Evolutionary conservation across 1,140 invertebrate species (phyloP).

Genomic region (Drosophila setifemur): DNA sequence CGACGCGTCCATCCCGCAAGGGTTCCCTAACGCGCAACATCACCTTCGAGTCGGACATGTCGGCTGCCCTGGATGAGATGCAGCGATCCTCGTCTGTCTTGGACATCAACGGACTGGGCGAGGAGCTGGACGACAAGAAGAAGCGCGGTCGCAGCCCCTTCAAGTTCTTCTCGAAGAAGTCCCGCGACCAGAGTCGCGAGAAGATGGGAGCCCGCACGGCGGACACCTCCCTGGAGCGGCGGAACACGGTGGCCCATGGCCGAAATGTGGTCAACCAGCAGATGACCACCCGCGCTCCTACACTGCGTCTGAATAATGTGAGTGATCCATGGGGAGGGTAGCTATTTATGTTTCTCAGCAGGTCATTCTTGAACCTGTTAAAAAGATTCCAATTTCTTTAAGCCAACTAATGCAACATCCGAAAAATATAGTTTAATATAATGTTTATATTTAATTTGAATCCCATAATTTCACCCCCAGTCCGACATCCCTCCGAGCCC

Average conservation of each 20-base stretch:
- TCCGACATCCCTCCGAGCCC: slow-evolving; percentile 71
- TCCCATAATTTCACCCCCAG: slow-evolving; percentile 83
- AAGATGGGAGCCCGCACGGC: slow-evolving; percentile 49
- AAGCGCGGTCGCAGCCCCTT: slow-evolving; percentile 94
- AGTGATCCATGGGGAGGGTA: neutral
- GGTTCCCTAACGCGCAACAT: slow-evolving; percentile 87
- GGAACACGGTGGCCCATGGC: slow-evolving; percentile 78
- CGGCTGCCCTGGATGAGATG: slow-evolving; percentile 82
- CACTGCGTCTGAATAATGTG: slow-evolving; percentile 66
- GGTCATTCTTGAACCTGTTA: too few species aligned
- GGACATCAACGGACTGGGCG: slow-evolving; percentile 87
- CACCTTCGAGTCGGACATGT: slow-evolving; percentile 65
- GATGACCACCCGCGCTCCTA: slow-evolving; percentile 69
- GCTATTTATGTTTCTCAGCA: too few species aligned
- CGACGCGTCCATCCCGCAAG: slow-evolving; percentile 89
- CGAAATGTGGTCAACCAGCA: slow-evolving; percentile 77
- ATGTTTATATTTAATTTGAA: slow-evolving; percentile 61
- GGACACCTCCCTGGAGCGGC: slow-evolving; percentile 69
- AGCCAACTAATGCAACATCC: too few species aligned
- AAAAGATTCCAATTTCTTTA: too few species aligned
- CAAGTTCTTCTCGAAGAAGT: slow-evolving; percentile 85
- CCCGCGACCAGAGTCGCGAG: slow-evolving; percentile 77
- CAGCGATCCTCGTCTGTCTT: slow-evolving; percentile 89
- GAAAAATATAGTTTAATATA: neutral
- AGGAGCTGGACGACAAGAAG: slow-evolving; percentile 89